These are phyloP conservation scores for Halcyon badia DNA, from an alignment of 2,797 vertebrate genomes.

Conservation along the genomic window DNA sequence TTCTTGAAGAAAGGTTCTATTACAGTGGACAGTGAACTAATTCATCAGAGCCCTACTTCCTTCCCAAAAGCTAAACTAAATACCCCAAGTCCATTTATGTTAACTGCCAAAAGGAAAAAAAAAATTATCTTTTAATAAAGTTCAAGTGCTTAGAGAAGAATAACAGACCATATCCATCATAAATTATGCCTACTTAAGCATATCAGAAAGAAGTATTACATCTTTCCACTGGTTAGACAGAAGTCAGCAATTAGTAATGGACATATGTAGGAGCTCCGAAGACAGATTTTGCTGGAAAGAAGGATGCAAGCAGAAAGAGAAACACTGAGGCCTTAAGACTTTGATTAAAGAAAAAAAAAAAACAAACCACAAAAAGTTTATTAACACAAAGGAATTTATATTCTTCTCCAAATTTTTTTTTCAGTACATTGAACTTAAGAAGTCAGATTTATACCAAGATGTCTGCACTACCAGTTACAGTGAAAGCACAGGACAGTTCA, in stretches of 20 bases:
- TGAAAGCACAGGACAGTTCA: neutral
- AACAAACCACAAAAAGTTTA: neutral
- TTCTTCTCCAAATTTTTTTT: neutral
- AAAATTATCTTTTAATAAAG: neutral
- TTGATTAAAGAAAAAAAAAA: neutral
- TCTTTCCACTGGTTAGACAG: neutral
- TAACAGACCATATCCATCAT: conserved; percentile 37
- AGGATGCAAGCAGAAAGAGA: neutral
- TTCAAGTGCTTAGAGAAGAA: conserved; percentile 28
- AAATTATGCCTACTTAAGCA: neutral
- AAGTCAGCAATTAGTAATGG: neutral
- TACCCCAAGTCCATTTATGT: conserved; percentile 22
- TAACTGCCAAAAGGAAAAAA: conserved; percentile 31
- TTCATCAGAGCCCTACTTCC: conserved; percentile 55
- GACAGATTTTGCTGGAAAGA: neutral
- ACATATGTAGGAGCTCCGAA: neutral
- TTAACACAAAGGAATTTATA: neutral
- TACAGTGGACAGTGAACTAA: conserved; percentile 64
- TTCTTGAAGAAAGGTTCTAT: conserved; percentile 60
- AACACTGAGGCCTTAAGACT: neutral
- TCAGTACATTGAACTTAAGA: neutral
- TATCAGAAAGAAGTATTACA: conserved; percentile 11
- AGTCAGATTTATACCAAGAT: neutral
- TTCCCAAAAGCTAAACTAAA: conserved; percentile 53
- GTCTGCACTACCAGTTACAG: neutral